Base-by-base conservation (phyloP, 2,797 vertebrate species). In the Rhinogobio ventralis region DNA sequence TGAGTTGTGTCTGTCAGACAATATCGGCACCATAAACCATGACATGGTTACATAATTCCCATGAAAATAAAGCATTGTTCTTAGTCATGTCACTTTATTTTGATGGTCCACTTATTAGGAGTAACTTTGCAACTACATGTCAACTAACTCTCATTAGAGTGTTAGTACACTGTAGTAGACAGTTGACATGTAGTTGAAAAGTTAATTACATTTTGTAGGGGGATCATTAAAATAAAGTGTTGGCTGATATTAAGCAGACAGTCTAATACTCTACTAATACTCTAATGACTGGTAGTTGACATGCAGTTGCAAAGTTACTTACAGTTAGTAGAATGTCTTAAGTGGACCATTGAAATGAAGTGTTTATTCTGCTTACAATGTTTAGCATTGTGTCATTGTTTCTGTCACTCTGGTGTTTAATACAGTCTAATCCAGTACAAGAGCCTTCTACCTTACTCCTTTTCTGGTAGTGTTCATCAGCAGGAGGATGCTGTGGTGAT, bases 51-150 rank as follows among this genome's bases (percentile, higher is more conserved):
- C 49, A 71, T 73, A 51, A 20, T 77, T 79, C 25, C 49, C 20
- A 49, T 75, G 46, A 45, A 85, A 67, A 74, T 62, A 57, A 82
- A 62, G 66, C 68, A 83, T 86, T 89, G 85, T 87, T 88, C 51
- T 55, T 14, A 69, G 60, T 80, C 15, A 68, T 42, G 68, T 51
- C 20, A 55, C 53, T 55, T 55, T 55, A 23, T 55, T 55, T 55
- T 4, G 20, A 55, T 55, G 20, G 53, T 23, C 53, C 49, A 51
- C 5, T 51, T 7, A 46, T 3, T 46, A 46, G 13, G 2, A 53
- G 51, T 20, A 53, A 53, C 51, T 53, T 53, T 53, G 51, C 51
- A 53, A 53, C 20, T 23, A 55, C 7, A 53, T 53, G 51, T 23
- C 51, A 53, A 20, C 51, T 1, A 55, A 23, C 20, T 55, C 53